Base-by-base conservation (phyloP, 2,888 invertebrate genomes). In the Hypsopygia costalis region DNA sequence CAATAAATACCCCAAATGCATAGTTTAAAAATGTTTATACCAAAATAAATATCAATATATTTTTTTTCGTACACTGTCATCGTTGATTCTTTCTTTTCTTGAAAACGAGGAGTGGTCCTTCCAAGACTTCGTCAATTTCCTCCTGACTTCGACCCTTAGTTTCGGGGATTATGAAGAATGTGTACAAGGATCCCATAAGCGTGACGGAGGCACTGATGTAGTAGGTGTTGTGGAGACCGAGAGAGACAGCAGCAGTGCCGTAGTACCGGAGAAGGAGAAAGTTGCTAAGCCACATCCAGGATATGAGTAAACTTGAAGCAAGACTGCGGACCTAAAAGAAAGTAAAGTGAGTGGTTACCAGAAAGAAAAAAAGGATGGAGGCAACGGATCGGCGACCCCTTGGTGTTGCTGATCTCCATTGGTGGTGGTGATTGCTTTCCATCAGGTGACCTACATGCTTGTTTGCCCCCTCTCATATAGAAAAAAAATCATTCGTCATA, bases 261-360 rank as follows among this genome's bases (percentile, higher is more conserved):
- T 78, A 88, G 65, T 88, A 88, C 4, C 88, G 79, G 1, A 88
- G 80, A 1, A 85, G 55, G 8, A 88, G 60, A 52, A 88, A 88
- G 49, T 69, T 85, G 57, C 77, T 82, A 0, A 86, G 65, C 88
- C 88, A 88, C 69, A 77, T 85, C 82, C 85, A 88, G 20, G 85
- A 79, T 53, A 87, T 80, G 9, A 88, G 68, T 11, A 88, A 61
- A 34, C 88, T 83, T 21, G 88, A 87, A 0, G 87, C 87, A 3
- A 88, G 65, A 37, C 83, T 77, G 35, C 88, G 72, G 1, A 85
- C 81, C 88, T 88, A 62, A 27, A 46, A 50, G 16, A 11, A 29
- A 47, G n/a, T n/a, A n/a, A n/a, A n/a, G n/a, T n/a, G n/a, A n/a
- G n/a, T n/a, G n/a, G n/a, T n/a, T n/a, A n/a, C n/a, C n/a, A n/a